phyloP scores from a whole-genome alignment of 2,113 vertebrate genomes.

The Candoia aspera region DNA sequence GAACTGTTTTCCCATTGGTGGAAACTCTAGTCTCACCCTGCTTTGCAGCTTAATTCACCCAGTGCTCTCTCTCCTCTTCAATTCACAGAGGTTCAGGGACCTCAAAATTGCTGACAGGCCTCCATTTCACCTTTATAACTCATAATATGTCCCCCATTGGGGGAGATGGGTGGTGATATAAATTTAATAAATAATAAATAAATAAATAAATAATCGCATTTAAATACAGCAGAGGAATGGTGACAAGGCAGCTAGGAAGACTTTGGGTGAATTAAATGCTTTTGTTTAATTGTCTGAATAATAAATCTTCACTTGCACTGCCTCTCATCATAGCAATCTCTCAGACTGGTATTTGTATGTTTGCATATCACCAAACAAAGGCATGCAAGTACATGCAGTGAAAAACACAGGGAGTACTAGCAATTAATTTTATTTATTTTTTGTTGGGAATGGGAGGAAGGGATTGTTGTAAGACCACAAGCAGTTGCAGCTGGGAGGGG shows the following conservation, averaged over 20 bases:
- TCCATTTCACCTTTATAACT: background rate
- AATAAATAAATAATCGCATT: too few species aligned
- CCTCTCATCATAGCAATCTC: background rate
- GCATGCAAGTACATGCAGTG: background rate
- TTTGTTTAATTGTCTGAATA: background rate
- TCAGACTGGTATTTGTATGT: background rate
- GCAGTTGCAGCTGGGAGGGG: background rate
- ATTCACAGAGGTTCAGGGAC: background rate
- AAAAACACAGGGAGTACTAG: background rate
- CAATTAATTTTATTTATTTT: background rate
- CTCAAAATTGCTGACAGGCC: background rate
- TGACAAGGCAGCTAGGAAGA: background rate
- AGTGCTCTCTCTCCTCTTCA: background rate
- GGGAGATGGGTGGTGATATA: too few species aligned
- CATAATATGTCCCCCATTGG: too few species aligned
- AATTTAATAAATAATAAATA: too few species aligned
- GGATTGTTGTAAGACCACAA: background rate
- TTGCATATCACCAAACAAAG: background rate
- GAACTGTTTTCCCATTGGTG: background rate
- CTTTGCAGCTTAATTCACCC: background rate
- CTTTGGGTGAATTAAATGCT: background rate
- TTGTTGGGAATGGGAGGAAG: background rate
- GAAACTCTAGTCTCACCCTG: background rate
- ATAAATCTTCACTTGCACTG: background rate
- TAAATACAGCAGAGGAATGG: background rate